These are phyloP conservation scores for Bovichtus variegatus DNA, from an alignment of 2,797 vertebrate genomes.

Conservation along the genomic window DNA sequence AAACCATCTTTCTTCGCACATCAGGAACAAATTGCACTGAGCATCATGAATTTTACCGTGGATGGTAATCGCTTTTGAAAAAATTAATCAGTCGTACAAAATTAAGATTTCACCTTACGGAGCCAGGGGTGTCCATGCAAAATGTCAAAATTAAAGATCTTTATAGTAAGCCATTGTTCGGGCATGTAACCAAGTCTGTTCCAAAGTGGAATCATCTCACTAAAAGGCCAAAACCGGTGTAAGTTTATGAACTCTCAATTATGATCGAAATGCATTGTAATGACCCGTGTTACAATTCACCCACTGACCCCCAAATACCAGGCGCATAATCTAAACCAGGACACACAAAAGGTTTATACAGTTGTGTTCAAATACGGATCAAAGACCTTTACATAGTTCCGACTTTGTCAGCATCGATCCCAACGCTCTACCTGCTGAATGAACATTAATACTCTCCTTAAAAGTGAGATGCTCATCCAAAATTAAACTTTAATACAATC, in stretches of 20 bases:
- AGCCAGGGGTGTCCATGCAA: neutral
- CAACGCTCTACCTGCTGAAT: neutral
- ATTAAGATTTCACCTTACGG: neutral
- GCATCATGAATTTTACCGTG: neutral
- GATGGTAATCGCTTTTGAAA: neutral
- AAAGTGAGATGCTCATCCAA: too few relatives aligned
- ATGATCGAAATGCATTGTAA: neutral
- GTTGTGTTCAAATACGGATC: neutral
- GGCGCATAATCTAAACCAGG: neutral
- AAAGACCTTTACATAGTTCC: neutral
- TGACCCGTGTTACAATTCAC: neutral
- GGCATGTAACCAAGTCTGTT: neutral
- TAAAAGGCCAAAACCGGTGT: neutral
- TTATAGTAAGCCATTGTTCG: neutral
- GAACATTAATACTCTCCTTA: neutral
- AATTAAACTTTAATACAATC: too few relatives aligned
- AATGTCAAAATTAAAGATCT: neutral
- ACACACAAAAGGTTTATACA: neutral
- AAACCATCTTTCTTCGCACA: neutral
- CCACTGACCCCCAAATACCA: neutral
- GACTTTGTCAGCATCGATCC: neutral
- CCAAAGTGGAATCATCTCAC: neutral
- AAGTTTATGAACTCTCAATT: neutral
- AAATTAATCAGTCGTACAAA: neutral
- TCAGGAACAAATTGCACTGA: neutral